Evolutionary conservation across 2,797 vertebrate species (phyloP).

Genomic region (Schizopygopsis malacanthus): DNA sequence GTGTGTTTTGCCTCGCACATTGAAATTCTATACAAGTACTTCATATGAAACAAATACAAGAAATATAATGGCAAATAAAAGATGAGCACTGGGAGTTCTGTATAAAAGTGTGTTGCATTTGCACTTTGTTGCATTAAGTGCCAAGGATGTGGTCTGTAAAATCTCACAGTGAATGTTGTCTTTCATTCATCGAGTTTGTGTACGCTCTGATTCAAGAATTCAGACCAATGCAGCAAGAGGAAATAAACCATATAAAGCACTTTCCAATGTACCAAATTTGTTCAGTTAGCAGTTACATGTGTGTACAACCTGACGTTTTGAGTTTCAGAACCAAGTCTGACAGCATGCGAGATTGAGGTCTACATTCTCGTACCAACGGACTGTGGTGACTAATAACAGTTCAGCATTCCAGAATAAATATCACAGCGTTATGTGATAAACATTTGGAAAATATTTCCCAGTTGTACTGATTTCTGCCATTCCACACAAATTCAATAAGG

Average conservation of each 20-base stretch:
- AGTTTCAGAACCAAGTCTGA: conserved; percentile 32
- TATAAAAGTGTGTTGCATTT: conserved; percentile 74
- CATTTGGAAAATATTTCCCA: conserved; percentile 42
- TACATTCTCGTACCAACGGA: not conserved
- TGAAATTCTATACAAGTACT: conserved; percentile 75
- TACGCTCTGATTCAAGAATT: not conserved
- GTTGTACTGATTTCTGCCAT: conserved; percentile 51
- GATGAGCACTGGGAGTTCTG: conserved; percentile 69
- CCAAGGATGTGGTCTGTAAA: conserved; percentile 46
- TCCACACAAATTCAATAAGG: conserved; percentile 73
- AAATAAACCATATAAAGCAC: conserved; percentile 24
- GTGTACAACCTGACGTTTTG: conserved; percentile 41
- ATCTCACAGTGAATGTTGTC: conserved; percentile 28
- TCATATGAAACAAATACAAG: conserved; percentile 79
- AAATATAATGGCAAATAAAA: conserved; percentile 54
- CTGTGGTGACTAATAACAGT: not conserved
- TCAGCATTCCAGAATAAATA: conserved; percentile 27
- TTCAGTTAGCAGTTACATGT: not conserved
- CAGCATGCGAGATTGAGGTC: conserved; percentile 12
- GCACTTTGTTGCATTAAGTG: conserved; percentile 62
- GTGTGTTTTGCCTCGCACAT: conserved; percentile 67
- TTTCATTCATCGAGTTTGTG: conserved; percentile 22
- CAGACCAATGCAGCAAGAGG: conserved; percentile 11
- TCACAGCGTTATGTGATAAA: conserved; percentile 56
- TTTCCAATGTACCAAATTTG: conserved; percentile 26